Evolutionary conservation across 2,113 vertebrate species (phyloP).

Genomic region (Megaleporinus macrocephalus): DNA sequence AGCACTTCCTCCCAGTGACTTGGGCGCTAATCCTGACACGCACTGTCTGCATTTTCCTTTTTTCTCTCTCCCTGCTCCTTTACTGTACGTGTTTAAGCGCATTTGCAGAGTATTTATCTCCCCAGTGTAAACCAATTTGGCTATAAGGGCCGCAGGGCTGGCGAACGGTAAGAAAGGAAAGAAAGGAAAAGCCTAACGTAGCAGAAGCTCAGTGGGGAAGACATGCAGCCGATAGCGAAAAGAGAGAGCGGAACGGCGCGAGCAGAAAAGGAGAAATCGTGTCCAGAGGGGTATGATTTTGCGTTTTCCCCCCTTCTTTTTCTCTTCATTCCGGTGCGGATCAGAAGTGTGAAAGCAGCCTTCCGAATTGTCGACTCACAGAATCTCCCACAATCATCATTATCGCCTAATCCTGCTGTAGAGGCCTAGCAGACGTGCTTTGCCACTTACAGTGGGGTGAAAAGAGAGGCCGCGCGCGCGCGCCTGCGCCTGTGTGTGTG

Average conservation of each 20-base stretch:
- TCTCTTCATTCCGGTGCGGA: conserved; percentile 69
- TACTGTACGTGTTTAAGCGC: conserved; percentile 82
- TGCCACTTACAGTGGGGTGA: conserved; percentile 61
- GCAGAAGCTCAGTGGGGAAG: conserved; percentile 74
- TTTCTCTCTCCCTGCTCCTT: conserved; percentile 64
- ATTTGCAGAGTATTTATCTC: conserved; percentile 84
- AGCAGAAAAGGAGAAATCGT: conserved; percentile 61
- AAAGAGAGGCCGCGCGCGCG: conserved; percentile 73
- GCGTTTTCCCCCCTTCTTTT: conserved; percentile 46
- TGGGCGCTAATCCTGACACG: conserved; percentile 81
- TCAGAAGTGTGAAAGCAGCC: conserved; percentile 74
- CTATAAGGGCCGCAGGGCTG: conserved; percentile 79
- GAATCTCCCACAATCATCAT: conserved; percentile 76
- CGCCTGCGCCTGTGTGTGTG: conserved; percentile 74
- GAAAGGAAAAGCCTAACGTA: conserved; percentile 75
- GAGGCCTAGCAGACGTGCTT: conserved; percentile 60
- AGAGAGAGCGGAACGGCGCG: conserved; percentile 63
- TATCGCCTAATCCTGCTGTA: conserved; percentile 73
- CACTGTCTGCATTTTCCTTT: conserved; percentile 80
- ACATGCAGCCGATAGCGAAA: conserved; percentile 66
- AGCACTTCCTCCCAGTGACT: conserved; percentile 74
- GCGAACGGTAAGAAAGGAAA: conserved; percentile 60
- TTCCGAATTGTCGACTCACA: conserved; percentile 79
- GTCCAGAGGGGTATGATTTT: conserved; percentile 65
- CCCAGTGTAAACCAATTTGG: conserved; percentile 83